Evolutionary conservation across 2,797 vertebrate species (phyloP), one percentile per base, ranked within the genome.

Genomic region (Dromococcyx pavoninus): DNA sequence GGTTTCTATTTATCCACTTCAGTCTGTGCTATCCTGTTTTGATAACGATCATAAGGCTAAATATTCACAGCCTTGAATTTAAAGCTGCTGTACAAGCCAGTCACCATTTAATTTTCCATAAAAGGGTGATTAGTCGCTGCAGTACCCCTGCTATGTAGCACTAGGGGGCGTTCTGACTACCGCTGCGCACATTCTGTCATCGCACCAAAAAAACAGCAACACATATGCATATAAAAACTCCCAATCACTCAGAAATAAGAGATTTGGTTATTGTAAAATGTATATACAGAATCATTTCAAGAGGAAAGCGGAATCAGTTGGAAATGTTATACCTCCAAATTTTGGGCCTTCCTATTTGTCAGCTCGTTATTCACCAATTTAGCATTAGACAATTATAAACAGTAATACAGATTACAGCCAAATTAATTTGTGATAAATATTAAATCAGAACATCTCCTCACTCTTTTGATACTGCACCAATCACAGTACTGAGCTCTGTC

Each of bases 91-190:
- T 58, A 61, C 53, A 74, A 74, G 72, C 54, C 57, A 78, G 27
- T 27, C 66, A 60, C 46, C 60, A 51, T 66, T 90, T 87, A 56
- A 73, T 91, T 86, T 86, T 58, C 65, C 77, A 71, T 33, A 5
- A 91, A 48, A 35, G 28, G 32, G 14, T 65, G 57, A 91, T 69
- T 27, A 88, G 46, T 11, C 78, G 64, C 84, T 44, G 44, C 44
- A 44, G 18, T 18, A 37, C n/a, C 25, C 92, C 70, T 23, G 58
- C 54, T 37, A 35, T 21, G 28, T 6, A 88, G 95, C 97, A 96
- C 96, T 96, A 98, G 97, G 89, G 97, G 97, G 97, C 94, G 60
- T 95, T 96, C 94, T 37, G 79, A 93, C 88, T 77, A 73, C 88
- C 80, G 91, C 75, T 85, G 81, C 50, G 69, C 58, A 80, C 62